Conservation (phyloP, 53 echinoderm and acorn worm genomes). For the Henricia sp. region DNA sequence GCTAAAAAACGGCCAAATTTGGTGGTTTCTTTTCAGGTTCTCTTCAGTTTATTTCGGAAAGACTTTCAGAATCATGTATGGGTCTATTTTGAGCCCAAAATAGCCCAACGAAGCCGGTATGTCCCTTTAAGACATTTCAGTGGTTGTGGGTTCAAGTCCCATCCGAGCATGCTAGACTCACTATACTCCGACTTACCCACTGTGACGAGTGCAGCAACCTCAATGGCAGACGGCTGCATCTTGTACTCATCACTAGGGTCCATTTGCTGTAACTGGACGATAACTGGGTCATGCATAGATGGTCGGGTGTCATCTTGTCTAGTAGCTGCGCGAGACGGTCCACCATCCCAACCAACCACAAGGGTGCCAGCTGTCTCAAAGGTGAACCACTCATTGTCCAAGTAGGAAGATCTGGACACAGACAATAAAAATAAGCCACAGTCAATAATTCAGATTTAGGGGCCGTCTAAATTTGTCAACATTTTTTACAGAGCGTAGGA, state of each 20-base stretch:
- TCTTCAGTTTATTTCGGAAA: too few relatives aligned
- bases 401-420: conserved; percentile 77
- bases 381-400: conserved; percentile 98
- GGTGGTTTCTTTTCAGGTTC: too few relatives aligned
- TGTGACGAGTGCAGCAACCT: conserved; percentile 89
- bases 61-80: too few relatives aligned
- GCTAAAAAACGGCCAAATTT: too few relatives aligned
- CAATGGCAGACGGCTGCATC: conserved; percentile 81
- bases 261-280: conserved; percentile 82
- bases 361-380: conserved; percentile 94
- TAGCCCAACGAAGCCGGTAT: too few relatives aligned
- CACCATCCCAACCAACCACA: conserved; percentile 96
- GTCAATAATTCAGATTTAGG: too few relatives aligned
- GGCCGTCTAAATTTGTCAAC: too few relatives aligned
- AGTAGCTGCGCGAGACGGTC: conserved; percentile 76
- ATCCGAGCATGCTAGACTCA: background rate
- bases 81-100: too few relatives aligned
- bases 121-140: too few relatives aligned
- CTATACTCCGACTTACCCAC: conserved; percentile 76
- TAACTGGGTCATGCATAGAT: conserved; percentile 74
- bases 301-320: conserved; percentile 71
- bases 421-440: too few relatives aligned
- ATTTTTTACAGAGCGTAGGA: too few relatives aligned
- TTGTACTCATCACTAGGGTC: conserved; percentile 69
- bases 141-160: too few relatives aligned